Base-by-base conservation (phyloP, 2,113 vertebrate genomes). In the Scolopax mira region DNA sequence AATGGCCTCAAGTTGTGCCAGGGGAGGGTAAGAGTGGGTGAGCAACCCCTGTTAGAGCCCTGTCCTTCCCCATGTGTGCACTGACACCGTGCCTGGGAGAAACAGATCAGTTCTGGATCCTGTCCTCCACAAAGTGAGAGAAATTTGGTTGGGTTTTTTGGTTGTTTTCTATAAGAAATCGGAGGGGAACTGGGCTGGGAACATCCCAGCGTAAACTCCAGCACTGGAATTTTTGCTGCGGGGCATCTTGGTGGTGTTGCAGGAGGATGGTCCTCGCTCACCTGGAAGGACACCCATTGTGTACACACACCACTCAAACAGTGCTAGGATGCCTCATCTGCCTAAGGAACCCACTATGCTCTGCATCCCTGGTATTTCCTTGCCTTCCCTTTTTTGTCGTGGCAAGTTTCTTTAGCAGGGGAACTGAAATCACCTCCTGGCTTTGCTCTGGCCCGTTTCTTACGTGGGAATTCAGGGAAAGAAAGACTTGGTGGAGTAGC, bases 21-120 rank as follows among this genome's bases (percentile, higher is more conserved):
- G 41, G 14, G 41, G 14, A 42, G 41, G n/a, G 41, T 3, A 13
- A 39, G 24, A 44, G 35, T 0, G 3, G 25, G 31, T 4, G 65
- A 48, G n/a, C 44, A 21, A 72, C 14, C 30, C 21, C 28, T 35
- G 57, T 51, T 39, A 25, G 58, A 52, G 8, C 14, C 23, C 25
- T 17, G 17, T 7, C 33, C 44, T 31, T 65, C 37, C 51, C 46
- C 39, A n/a, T 9, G 10, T 1, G 0, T 13, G 28, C n/a, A 35
- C 37, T 2, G 0, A 22, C 5, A 1, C 6, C 0, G 7, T 28
- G 28, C 33, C 7, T 5, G 18, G 35, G 15, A 87, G 27, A 33
- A 30, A 49, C 41, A 44, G 14, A 24, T 49, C 0, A 2, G 23
- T 31, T 42, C 22, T 14, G 17, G 64, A 35, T 39, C 42, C 48